Conservation (phyloP, 2,797 vertebrate genomes). For the Ptychobarbus kaznakovi region DNA sequence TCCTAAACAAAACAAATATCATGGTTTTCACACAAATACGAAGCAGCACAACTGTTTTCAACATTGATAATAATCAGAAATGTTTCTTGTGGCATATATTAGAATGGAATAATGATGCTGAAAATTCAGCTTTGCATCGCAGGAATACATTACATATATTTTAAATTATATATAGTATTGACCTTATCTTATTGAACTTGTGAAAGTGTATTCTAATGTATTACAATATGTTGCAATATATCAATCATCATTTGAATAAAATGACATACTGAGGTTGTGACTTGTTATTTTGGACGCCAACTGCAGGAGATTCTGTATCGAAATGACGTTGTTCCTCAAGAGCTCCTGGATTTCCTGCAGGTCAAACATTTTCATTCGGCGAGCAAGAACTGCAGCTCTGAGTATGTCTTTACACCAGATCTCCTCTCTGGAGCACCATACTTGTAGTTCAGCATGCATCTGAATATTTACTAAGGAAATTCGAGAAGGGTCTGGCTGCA, state of each 20-base stretch:
- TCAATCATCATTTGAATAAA: background rate
- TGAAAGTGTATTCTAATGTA: background rate
- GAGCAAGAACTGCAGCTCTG: slow-evolving; percentile 73
- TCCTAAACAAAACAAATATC: background rate
- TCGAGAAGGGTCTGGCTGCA: too few species aligned
- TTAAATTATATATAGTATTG: too few species aligned
- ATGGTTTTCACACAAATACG: background rate
- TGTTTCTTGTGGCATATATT: background rate
- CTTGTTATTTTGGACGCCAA: background rate
- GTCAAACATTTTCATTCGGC: slow-evolving; percentile 80
- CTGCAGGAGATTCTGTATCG: slow-evolving; percentile 75
- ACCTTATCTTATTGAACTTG: too few species aligned
- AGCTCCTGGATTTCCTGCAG: slow-evolving; percentile 81
- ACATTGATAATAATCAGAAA: background rate
- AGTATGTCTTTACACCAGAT: slow-evolving; percentile 70
- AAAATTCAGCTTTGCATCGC: background rate
- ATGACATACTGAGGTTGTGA: background rate
- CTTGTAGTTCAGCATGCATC: background rate
- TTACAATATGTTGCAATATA: background rate
- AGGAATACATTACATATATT: background rate
- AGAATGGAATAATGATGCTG: background rate
- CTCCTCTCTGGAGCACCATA: background rate
- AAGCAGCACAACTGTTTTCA: background rate
- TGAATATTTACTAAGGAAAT: background rate
- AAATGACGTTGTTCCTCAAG: slow-evolving; percentile 78